These are phyloP conservation scores for Alcedo atthis DNA, from an alignment of 2,797 vertebrate species.

Conservation along the genomic window DNA sequence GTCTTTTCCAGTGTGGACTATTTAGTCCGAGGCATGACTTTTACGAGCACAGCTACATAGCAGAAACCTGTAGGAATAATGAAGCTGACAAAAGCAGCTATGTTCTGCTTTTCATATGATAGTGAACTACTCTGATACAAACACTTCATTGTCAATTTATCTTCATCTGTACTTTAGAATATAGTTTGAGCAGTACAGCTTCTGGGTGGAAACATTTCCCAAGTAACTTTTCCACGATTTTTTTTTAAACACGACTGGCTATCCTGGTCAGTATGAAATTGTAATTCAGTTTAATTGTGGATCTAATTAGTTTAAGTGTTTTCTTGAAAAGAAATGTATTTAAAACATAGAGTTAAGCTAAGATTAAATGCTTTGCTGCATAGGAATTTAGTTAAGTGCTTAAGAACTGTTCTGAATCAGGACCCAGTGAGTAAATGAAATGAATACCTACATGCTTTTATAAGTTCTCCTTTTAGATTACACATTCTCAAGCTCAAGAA, in stretches of 20 bases:
- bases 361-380: conserved; percentile 16
- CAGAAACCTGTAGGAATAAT: neutral
- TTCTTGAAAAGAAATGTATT: neutral
- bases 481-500: neutral
- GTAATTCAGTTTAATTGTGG: neutral
- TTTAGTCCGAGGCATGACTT: neutral
- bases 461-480: neutral
- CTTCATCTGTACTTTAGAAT: neutral
- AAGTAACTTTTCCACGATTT: neutral
- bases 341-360: neutral
- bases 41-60: neutral
- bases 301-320: neutral
- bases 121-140: neutral
- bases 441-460: neutral
- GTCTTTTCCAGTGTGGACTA: neutral
- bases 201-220: neutral
- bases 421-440: neutral
- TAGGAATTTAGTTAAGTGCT: neutral
- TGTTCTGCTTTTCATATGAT: neutral
- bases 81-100: neutral
- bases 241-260: neutral
- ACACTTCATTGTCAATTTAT: neutral
- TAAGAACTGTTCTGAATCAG: conserved; percentile 11
- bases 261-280: neutral
- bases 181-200: neutral